A percentile compares a stretch with the other conserved stretches of the same genome.
These are phyloP conservation scores for Solen grandis DNA, from an alignment of 1,140 invertebrate genomes.

Conservation along the genomic window DNA sequence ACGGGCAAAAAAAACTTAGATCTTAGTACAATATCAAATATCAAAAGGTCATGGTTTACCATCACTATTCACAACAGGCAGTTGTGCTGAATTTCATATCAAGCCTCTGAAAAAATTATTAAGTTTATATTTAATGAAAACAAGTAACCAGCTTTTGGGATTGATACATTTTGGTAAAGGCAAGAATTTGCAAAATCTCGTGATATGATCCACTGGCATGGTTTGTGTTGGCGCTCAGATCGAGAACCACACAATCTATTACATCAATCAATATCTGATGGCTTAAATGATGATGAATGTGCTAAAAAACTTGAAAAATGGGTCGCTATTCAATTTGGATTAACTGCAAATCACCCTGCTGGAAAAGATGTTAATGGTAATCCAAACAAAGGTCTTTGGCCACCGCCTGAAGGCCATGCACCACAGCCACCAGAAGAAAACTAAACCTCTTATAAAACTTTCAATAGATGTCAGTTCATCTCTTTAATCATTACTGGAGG, in stretches of 20 bases:
- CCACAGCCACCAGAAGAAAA: background rate
- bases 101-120: slow-evolving; percentile 41
- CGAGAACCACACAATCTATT: too few relatives aligned
- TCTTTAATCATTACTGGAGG: slow-evolving; percentile 31
- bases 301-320: background rate
- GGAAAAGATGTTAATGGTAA: too few relatives aligned
- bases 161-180: slow-evolving; percentile 47
- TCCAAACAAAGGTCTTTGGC: slow-evolving; percentile 15
- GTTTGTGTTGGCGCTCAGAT: slow-evolving; percentile 54
- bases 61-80: slow-evolving; percentile 44
- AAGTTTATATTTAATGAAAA: too few relatives aligned
- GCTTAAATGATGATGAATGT: background rate
- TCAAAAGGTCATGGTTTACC: slow-evolving; percentile 31
- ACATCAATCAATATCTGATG: background rate
- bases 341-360: too few relatives aligned
- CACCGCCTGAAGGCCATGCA: background rate
- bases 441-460: too few relatives aligned
- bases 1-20: slow-evolving; percentile 15
- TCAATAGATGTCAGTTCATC: background rate
- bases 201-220: slow-evolving; percentile 60
- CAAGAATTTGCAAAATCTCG: slow-evolving; percentile 61
- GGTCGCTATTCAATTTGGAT: background rate
- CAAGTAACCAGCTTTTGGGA: slow-evolving; percentile 49
- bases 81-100: slow-evolving; percentile 48
- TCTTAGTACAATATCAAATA: slow-evolving; percentile 33